These are phyloP conservation scores for Drosophila stalkeri DNA, from an alignment of 2,888 invertebrate genomes.

Conservation along the genomic window DNA sequence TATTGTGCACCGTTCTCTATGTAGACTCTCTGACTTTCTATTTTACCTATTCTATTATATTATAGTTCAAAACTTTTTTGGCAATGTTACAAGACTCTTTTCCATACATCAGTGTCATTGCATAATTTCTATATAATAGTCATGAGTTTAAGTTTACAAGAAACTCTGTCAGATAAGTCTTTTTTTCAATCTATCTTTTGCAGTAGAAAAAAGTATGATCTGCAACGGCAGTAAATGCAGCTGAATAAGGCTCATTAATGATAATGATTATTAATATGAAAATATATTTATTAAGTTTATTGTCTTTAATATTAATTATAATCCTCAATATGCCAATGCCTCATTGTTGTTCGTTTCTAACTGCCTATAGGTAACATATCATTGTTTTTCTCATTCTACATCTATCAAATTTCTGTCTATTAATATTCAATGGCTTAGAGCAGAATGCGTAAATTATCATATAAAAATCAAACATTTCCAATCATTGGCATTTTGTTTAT, in stretches of 20 bases:
- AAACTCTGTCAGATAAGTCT: background rate
- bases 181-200: background rate
- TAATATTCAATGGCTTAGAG: background rate
- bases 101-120: background rate
- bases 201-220: too few species aligned
- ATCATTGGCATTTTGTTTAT: conserved; percentile 4
- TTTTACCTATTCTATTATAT: too few species aligned
- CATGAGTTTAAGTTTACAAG: too few species aligned
- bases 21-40: too few species aligned
- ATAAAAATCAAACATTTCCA: background rate
- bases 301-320: too few species aligned
- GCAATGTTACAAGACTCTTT: background rate
- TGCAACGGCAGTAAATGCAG: background rate
- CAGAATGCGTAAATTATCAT: background rate
- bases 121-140: background rate
- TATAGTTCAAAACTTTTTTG: too few species aligned
- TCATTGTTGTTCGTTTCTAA: background rate
- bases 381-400: background rate
- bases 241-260: background rate
- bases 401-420: background rate
- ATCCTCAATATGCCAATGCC: background rate
- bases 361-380: background rate
- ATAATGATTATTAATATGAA: too few species aligned
- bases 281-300: too few species aligned
- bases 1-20: too few species aligned